phyloP scores from a whole-genome alignment of 2,113 vertebrate genomes.

The Eidolon helvum region DNA sequence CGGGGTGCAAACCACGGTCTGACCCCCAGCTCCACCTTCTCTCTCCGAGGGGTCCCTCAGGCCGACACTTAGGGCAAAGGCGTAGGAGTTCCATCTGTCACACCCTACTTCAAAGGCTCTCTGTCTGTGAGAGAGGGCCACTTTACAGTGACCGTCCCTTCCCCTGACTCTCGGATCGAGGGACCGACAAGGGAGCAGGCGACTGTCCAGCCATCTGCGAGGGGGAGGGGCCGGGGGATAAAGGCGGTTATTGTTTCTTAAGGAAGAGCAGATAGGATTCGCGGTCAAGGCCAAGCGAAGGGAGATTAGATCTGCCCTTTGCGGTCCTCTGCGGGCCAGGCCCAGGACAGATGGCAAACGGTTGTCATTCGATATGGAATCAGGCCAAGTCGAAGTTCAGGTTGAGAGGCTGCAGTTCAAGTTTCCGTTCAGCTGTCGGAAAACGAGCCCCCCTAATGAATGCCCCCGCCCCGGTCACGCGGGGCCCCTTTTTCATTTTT shows the following conservation, averaged over 20 bases:
- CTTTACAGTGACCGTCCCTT: background rate
- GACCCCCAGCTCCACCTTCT: fast-evolving
- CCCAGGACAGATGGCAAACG: slow-evolving; percentile 89
- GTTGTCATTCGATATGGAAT: slow-evolving; percentile 86
- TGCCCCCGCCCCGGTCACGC: background rate
- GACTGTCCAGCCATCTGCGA: slow-evolving; percentile 88
- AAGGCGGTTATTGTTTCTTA: slow-evolving; percentile 88
- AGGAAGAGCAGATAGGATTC: slow-evolving; percentile 89
- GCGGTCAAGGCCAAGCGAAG: slow-evolving; percentile 86
- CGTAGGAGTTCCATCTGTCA: background rate
- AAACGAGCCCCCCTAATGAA: slow-evolving; percentile 44
- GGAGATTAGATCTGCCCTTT: slow-evolving; percentile 87
- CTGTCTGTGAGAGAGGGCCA: fast-evolving
- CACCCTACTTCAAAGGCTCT: fast-evolving
- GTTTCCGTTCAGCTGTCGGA: slow-evolving; percentile 72
- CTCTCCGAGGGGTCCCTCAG: fast-evolving
- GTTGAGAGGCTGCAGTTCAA: slow-evolving; percentile 79
- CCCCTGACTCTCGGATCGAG: slow-evolving; percentile 78
- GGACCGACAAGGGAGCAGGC: slow-evolving; percentile 85
- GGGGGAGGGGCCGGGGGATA: slow-evolving; percentile 82
- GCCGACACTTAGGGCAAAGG: background rate
- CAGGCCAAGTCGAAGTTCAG: slow-evolving; percentile 91
- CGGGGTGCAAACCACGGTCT: background rate
- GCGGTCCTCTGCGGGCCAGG: slow-evolving; percentile 79
- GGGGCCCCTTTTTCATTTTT: background rate